These are phyloP conservation scores for Stichodactyla helianthus DNA, from an alignment of 64 coral and sea anemone genomes.

Conservation along the genomic window DNA sequence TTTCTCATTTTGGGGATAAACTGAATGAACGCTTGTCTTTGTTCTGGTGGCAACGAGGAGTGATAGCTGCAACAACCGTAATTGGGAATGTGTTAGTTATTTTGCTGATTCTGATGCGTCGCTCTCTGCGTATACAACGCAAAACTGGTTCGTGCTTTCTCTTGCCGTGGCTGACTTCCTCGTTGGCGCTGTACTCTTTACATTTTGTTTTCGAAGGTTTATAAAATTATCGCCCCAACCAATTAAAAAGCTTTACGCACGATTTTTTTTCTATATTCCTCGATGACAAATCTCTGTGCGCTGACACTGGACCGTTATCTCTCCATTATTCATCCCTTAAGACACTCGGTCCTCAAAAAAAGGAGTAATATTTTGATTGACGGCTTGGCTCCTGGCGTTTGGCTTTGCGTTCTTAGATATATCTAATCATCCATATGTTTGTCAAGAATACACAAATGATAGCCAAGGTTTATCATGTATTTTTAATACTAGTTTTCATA, in stretches of 20 bases:
- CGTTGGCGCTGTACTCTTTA: neutral
- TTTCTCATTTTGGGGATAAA: neutral
- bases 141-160: constrained; percentile 43
- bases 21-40: neutral
- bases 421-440: neutral
- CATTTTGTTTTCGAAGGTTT: neutral
- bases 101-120: neutral
- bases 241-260: neutral
- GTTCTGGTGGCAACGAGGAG: constrained; percentile 20
- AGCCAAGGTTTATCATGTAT: neutral
- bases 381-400: neutral
- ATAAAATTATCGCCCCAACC: neutral
- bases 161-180: constrained; percentile 33
- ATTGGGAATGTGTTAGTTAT: constrained; percentile 37
- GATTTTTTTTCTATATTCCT: constrained; percentile 5
- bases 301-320: constrained; percentile 11
- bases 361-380: neutral
- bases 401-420: neutral
- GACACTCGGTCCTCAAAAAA: neutral
- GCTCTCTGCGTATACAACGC: constrained; percentile 12
- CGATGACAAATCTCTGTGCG: constrained; percentile 20
- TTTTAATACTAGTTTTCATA: neutral
- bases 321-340: neutral
- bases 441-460: neutral
- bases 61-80: constrained; percentile 18